Percentiles rank a stretch among this genome's conserved stretches.
phyloP scores from a whole-genome alignment of 2,113 vertebrate species.

The Sylvilagus bachmani region DNA sequence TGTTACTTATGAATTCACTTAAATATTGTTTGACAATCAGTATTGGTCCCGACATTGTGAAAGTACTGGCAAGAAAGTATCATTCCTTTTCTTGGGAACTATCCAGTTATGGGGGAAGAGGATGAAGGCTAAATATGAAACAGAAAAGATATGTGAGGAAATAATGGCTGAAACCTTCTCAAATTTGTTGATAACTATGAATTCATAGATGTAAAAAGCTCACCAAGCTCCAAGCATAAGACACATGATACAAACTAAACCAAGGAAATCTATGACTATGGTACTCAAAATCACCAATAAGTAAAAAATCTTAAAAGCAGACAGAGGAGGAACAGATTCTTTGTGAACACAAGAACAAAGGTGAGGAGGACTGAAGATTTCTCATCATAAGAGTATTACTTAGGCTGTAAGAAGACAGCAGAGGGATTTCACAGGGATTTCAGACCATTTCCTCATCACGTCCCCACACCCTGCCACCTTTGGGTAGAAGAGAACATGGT shows the following conservation, averaged over 20 bases:
- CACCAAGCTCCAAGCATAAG: not conserved
- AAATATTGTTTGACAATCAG: not conserved
- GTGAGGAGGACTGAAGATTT: not conserved
- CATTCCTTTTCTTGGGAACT: not conserved
- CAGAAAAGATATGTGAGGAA: not conserved
- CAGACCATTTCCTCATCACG: not conserved
- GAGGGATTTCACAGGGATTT: not conserved
- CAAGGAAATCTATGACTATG: not conserved
- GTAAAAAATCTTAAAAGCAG: not conserved
- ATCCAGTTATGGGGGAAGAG: not conserved
- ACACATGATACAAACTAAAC: not conserved
- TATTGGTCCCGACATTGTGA: not conserved
- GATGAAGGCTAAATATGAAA: not conserved
- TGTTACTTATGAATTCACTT: constrained; percentile 6
- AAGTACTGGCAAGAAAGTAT: not conserved
- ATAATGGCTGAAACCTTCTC: not conserved
- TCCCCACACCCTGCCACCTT: not conserved
- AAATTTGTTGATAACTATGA: constrained; percentile 26
- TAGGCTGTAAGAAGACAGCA: not conserved
- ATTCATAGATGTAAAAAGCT: constrained; percentile 1
- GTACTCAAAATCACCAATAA: not conserved
- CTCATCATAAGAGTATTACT: not conserved
- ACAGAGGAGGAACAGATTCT: not conserved
- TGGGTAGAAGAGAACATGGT: not conserved
- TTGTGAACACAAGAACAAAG: not conserved